phyloP scores from a whole-genome alignment of 2,113 vertebrate genomes.

The Furnarius figulus region DNA sequence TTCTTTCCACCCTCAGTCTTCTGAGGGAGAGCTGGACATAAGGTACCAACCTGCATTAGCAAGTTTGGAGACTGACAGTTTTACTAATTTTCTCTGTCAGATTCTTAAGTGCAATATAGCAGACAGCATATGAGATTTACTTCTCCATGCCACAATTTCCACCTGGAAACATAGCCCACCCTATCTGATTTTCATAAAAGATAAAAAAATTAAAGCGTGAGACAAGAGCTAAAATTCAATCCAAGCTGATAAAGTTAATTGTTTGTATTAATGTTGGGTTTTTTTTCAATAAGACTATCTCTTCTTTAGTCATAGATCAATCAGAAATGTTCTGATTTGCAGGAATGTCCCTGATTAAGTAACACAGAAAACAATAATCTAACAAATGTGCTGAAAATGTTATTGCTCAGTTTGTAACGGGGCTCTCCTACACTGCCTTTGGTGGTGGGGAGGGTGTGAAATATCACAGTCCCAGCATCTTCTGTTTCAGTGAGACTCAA shows the following conservation, averaged over 20 bases:
- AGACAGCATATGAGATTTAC: neutral
- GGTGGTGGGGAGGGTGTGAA: neutral
- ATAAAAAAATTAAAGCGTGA: neutral
- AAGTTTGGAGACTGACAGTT: neutral
- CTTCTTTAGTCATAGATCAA: neutral
- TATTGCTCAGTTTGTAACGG: neutral
- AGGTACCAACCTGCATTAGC: neutral
- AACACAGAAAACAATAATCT: neutral
- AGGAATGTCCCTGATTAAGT: neutral
- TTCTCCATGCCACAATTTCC: neutral
- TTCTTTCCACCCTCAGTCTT: constrained; percentile 1
- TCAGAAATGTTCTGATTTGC: constrained; percentile 5
- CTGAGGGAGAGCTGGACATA: neutral
- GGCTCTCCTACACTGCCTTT: neutral
- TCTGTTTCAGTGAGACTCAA: neutral
- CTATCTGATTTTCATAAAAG: neutral
- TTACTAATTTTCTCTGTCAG: neutral
- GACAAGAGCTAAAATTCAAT: neutral
- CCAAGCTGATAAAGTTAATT: neutral
- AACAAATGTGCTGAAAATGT: neutral
- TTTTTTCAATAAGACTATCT: constrained; percentile 6
- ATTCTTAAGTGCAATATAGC: neutral
- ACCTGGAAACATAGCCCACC: neutral
- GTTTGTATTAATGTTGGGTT: neutral
- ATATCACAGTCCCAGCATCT: neutral